These are phyloP conservation scores for Drosophila lowei DNA, from an alignment of 1,140 invertebrate genomes.

Conservation along the genomic window DNA sequence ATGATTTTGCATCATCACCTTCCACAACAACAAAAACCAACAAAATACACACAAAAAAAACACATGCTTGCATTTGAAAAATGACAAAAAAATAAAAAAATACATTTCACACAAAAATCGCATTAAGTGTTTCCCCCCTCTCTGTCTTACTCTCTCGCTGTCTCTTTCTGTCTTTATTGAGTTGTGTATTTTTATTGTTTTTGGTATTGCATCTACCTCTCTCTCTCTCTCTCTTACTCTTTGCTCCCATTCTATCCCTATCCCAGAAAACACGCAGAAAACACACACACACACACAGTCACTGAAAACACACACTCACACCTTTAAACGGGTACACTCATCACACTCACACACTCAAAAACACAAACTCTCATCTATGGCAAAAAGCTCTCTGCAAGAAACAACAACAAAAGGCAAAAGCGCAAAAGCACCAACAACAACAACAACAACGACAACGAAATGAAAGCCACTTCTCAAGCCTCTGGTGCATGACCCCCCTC, in stretches of 20 bases:
- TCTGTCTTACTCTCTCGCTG: conserved; percentile 30
- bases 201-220: conserved; percentile 64
- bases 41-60: conserved; percentile 40
- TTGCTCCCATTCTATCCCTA: conserved; percentile 37
- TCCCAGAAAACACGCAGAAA: conserved; percentile 27
- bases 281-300: conserved; percentile 37
- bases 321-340: conserved; percentile 46
- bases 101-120: conserved; percentile 43
- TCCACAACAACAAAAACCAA: conserved; percentile 40
- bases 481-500: conserved; percentile 42
- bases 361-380: conserved; percentile 40
- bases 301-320: conserved; percentile 19
- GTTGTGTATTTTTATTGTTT: conserved; percentile 59
- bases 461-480: conserved; percentile 38
- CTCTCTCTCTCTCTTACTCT: conserved; percentile 19
- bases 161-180: conserved; percentile 25
- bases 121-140: conserved; percentile 42
- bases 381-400: conserved; percentile 53
- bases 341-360: conserved; percentile 40
- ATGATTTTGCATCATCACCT: conserved; percentile 28
- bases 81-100: conserved; percentile 10
- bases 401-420: conserved; percentile 30
- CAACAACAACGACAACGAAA: conserved; percentile 27
- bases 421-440: conserved; percentile 33
- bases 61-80: conserved; percentile 74